These are phyloP conservation scores for Rhabdophis nuchalis DNA, from an alignment of 2,797 vertebrate genomes.

Conservation along the genomic window DNA sequence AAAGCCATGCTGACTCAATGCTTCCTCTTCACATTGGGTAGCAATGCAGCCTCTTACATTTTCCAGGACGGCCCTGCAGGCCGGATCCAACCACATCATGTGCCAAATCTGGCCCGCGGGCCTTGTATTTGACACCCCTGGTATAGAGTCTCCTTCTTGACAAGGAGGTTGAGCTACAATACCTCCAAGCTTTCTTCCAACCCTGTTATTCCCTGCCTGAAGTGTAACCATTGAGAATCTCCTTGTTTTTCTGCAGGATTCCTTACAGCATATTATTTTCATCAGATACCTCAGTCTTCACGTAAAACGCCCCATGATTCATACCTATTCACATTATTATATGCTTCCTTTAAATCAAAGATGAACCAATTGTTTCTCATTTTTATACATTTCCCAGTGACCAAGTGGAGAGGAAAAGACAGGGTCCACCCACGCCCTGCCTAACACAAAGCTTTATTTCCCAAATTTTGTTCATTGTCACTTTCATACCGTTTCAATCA, in stretches of 20 bases:
- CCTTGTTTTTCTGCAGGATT: not conserved
- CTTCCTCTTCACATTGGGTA: no score
- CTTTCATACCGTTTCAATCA: not conserved
- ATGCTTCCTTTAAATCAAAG: not conserved
- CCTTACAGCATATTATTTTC: not conserved
- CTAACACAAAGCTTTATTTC: not conserved
- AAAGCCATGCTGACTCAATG: no score
- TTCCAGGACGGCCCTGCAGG: no score
- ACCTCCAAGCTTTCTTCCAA: not conserved
- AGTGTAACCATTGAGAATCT: not conserved
- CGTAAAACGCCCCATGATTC: not conserved
- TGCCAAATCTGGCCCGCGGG: no score
- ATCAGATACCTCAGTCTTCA: not conserved
- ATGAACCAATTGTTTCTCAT: not conserved
- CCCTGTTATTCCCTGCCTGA: not conserved
- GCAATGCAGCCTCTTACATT: no score
- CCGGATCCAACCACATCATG: no score
- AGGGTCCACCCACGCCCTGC: not conserved
- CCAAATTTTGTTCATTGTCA: not conserved
- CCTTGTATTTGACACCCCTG: no score
- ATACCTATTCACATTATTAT: not conserved
- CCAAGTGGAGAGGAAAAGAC: not conserved
- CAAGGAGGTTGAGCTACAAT: not conserved
- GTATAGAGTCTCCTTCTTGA: not conserved
- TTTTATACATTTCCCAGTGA: not conserved